phyloP scores from a whole-genome alignment of 2,888 invertebrate genomes.

The Bombylius discolor region DNA sequence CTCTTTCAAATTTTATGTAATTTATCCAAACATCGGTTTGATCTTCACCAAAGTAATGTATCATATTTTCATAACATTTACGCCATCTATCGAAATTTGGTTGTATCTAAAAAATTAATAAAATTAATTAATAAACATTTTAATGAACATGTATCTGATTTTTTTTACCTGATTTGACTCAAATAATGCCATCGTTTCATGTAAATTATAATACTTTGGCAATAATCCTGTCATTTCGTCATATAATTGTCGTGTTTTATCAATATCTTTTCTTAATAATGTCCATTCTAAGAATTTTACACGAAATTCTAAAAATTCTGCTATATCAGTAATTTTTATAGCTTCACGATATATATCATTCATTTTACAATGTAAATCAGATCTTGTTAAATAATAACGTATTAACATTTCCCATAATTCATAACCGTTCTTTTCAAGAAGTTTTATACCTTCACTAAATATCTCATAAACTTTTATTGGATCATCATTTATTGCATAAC shows the following conservation, averaged over 20 bases:
- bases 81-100: conserved; percentile 41
- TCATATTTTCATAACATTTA: conserved; percentile 48
- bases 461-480: conserved; percentile 34
- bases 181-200: conserved; percentile 44
- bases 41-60: conserved; percentile 51
- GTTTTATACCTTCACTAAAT: conserved; percentile 30
- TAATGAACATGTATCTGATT: too few species aligned
- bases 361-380: conserved; percentile 20
- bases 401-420: conserved; percentile 27
- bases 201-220: conserved; percentile 47
- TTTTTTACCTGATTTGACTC: conserved; percentile 31
- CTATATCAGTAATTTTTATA: conserved; percentile 18
- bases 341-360: conserved; percentile 24
- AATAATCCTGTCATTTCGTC: conserved; percentile 43
- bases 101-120: conserved; percentile 18
- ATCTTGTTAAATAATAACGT: conserved; percentile 24
- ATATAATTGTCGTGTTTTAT: conserved; percentile 49
- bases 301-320: conserved; percentile 23
- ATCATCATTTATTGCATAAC: conserved; percentile 34
- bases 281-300: conserved; percentile 24
- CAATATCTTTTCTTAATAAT: conserved; percentile 34
- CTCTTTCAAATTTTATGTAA: conserved; percentile 56
- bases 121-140: too few species aligned
- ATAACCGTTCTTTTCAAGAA: conserved; percentile 17
- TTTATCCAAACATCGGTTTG: conserved; percentile 59